A percentile compares a stretch with the other conserved stretches of the same genome.
phyloP scores from a whole-genome alignment of 1,140 invertebrate genomes.

The Drosophila leontia region DNA sequence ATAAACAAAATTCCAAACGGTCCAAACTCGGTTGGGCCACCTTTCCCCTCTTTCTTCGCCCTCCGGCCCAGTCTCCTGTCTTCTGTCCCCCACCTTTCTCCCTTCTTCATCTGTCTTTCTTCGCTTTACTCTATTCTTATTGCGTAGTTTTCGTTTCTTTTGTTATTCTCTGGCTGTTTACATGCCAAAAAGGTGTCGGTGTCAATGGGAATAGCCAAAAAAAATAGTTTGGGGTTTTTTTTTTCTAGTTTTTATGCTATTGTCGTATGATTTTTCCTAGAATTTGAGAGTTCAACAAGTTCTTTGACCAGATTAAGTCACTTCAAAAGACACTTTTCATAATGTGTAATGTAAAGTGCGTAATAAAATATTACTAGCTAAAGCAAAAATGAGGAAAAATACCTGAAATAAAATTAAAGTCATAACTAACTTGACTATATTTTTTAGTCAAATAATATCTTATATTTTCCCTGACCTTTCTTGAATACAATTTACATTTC shows the following conservation, averaged over 20 bases:
- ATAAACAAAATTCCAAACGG: slow-evolving; percentile 77
- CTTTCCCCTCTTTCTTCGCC: slow-evolving; percentile 6
- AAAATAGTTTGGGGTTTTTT: slow-evolving; percentile 2
- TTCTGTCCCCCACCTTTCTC: slow-evolving; percentile 1
- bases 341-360: slow-evolving; percentile 8
- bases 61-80: slow-evolving; percentile 5
- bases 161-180: slow-evolving; percentile 44
- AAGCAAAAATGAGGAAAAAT: neutral
- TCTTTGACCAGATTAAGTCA: slow-evolving; percentile 61
- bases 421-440: neutral
- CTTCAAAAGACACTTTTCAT: neutral
- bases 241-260: slow-evolving; percentile 18
- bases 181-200: slow-evolving; percentile 43
- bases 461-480: neutral
- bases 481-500: slow-evolving; percentile 1
- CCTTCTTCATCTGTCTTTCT: slow-evolving; percentile 16
- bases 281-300: slow-evolving; percentile 40
- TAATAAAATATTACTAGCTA: slow-evolving; percentile 1
- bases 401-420: neutral
- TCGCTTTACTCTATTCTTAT: slow-evolving; percentile 22
- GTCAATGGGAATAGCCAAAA: slow-evolving; percentile 35
- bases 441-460: neutral
- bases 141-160: slow-evolving; percentile 40
- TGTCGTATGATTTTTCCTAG: slow-evolving; percentile 52
- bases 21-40: slow-evolving; percentile 58